A percentile compares a stretch with the other conserved stretches of the same genome.
Evolutionary conservation across 1,140 invertebrate genomes (phyloP).

Genomic region (Tetramorium parvispinum): DNA sequence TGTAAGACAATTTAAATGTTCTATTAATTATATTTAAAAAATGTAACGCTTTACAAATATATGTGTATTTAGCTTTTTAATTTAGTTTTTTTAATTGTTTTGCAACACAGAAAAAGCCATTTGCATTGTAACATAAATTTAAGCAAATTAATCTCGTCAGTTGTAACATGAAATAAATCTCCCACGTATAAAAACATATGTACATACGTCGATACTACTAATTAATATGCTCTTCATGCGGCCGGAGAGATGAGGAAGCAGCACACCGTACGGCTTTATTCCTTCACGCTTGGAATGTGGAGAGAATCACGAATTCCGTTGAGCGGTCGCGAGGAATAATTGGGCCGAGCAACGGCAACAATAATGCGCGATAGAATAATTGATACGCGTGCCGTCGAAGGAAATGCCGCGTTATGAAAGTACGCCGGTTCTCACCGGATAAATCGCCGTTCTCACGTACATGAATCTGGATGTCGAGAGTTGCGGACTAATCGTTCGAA

Average conservation of each 20-base stretch:
- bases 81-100: neutral
- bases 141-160: neutral
- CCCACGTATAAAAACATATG: neutral
- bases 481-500: slow-evolving; percentile 30
- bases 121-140: neutral
- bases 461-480: slow-evolving; percentile 24
- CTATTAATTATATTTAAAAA: neutral
- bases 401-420: slow-evolving; percentile 56
- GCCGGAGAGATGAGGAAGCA: slow-evolving; percentile 19
- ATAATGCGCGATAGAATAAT: slow-evolving; percentile 44
- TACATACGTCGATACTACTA: neutral
- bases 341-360: slow-evolving; percentile 36
- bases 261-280: slow-evolving; percentile 1
- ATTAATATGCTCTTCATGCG: neutral
- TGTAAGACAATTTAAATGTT: neutral
- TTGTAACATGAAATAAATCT: neutral
- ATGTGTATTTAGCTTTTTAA: too few relatives aligned
- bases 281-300: neutral
- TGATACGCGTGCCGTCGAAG: slow-evolving; percentile 34
- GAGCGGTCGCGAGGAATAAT: slow-evolving; percentile 24
- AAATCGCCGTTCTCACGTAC: slow-evolving; percentile 31
- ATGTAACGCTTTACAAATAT: neutral
- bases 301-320: slow-evolving; percentile 41
- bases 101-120: neutral
- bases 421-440: slow-evolving; percentile 16